Evolutionary conservation across 2,888 invertebrate genomes (phyloP), one percentile per base, ranked within the genome.

Genomic region (Metopia argyrocephala): DNA sequence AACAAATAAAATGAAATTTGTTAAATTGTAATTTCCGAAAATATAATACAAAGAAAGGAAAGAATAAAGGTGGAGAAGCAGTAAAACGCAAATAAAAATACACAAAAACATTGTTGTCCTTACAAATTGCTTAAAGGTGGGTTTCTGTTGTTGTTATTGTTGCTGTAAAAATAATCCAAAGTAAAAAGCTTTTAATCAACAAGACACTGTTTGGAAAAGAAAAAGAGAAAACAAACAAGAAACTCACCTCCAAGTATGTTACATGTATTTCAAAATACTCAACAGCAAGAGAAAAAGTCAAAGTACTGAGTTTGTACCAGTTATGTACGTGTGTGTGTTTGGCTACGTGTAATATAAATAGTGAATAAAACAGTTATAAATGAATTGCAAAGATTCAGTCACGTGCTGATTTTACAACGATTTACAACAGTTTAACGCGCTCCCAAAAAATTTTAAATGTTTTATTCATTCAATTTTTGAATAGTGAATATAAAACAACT

Each of bases 91-190:
- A 7, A 31, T 31, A 31, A 31, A 31, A 12, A 31, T 31, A 31
- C 3, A 31, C 31, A 12, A 31, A 31, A 56, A 52, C 50, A 73
- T 66, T 78, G 25, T 73, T 48, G 73, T 80, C 64, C 73, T 61
- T 81, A 81, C 81, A 78, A 81, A 78, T 81, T 81, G 81, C 78
- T 78, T 81, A 78, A 78, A 61, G 57, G 68, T 71, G 62, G 68
- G 71, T 56, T 65, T 48, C 18, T 48, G 48, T 48, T 38, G 48
- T 48, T 48, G n/a, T n/a, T 48, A 2, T 48, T 54, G 18, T 20
- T 18, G 62, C 31, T 59, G 15, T 21, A 61, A 20, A 15, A 20
- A 75, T 54, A 56, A 56, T 31, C 18, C 7, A 25, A 45, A 71
- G 48, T 64, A 57, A 2, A 52, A 38, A 65, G 38, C 38, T 38